Percentiles rank a stretch among this genome's conserved stretches.
phyloP scores from a whole-genome alignment of 64 coral and sea anemone genomes.

The Trachythela sp. region DNA sequence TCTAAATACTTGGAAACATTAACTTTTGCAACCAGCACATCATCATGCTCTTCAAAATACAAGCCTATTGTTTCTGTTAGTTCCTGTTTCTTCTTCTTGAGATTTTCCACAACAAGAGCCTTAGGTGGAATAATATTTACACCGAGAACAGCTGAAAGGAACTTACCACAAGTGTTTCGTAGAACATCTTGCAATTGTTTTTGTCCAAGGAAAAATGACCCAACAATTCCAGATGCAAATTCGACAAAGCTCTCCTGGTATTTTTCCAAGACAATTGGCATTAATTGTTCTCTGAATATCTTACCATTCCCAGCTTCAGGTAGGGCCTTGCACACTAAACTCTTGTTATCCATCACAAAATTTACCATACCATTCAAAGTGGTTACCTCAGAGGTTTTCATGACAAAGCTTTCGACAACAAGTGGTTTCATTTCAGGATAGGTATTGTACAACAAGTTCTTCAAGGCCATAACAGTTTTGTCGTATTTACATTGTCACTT shows the following conservation, averaged over 20 bases:
- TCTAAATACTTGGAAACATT: background rate
- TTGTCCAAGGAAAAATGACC: constrained; percentile 8
- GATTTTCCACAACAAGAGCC: background rate
- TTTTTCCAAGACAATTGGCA: background rate
- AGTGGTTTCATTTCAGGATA: constrained; percentile 7
- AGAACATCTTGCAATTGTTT: background rate
- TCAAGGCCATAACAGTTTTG: background rate
- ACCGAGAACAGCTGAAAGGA: background rate
- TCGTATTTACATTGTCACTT: background rate
- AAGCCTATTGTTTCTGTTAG: background rate
- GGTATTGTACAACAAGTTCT: background rate
- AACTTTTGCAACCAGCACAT: constrained; percentile 20
- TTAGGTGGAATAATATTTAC: constrained; percentile 20
- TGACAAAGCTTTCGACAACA: no score
- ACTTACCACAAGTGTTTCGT: constrained; percentile 13
- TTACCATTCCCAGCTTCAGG: background rate
- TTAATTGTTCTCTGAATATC: background rate
- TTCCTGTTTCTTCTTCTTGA: background rate
- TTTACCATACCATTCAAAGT: background rate
- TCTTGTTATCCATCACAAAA: background rate
- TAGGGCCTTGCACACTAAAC: background rate
- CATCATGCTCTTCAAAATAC: constrained; percentile 4
- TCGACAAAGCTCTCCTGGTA: constrained; percentile 1
- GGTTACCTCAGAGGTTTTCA: background rate
- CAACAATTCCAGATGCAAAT: constrained; percentile 10